Percentiles rank a stretch among this genome's conserved stretches.
Conservation (phyloP, 2,113 vertebrate genomes). For the Ptilorrhoa leucosticta region DNA sequence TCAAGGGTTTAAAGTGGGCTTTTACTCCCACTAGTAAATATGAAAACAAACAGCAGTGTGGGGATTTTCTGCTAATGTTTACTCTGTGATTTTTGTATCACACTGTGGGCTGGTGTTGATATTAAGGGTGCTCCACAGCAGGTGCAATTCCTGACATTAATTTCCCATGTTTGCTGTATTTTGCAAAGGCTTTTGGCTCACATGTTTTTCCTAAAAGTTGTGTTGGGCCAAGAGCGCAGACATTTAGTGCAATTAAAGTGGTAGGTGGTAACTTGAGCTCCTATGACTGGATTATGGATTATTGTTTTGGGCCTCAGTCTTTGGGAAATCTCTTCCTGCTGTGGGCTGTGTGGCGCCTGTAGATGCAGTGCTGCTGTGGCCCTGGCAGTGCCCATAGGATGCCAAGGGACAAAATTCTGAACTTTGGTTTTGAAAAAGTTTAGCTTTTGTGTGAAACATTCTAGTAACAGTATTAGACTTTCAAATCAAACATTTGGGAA, state of each 20-base stretch:
- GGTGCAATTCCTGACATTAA: background rate
- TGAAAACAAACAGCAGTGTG: background rate
- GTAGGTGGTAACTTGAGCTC: background rate
- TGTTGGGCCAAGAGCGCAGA: background rate
- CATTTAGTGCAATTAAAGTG: background rate
- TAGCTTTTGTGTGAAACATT: background rate
- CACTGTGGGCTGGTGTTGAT: background rate
- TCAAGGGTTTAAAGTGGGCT: background rate
- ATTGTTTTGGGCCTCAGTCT: background rate
- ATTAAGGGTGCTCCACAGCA: background rate
- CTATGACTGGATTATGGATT: background rate
- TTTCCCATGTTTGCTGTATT: background rate
- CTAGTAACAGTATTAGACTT: background rate
- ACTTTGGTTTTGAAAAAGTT: background rate
- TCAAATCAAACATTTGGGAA: background rate
- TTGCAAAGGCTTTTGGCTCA: background rate
- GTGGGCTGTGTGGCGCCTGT: background rate
- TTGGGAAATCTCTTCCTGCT: background rate
- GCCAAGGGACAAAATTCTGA: background rate
- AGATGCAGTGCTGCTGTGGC: background rate
- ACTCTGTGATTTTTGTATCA: background rate
- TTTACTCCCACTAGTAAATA: constrained; percentile 2
- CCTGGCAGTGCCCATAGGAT: accelerated
- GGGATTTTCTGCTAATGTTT: background rate
- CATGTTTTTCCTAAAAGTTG: background rate